Percentiles rank a stretch among this genome's conserved stretches.
Evolutionary conservation across 2,113 vertebrate species (phyloP).

Genomic region (Chaetops frenatus): DNA sequence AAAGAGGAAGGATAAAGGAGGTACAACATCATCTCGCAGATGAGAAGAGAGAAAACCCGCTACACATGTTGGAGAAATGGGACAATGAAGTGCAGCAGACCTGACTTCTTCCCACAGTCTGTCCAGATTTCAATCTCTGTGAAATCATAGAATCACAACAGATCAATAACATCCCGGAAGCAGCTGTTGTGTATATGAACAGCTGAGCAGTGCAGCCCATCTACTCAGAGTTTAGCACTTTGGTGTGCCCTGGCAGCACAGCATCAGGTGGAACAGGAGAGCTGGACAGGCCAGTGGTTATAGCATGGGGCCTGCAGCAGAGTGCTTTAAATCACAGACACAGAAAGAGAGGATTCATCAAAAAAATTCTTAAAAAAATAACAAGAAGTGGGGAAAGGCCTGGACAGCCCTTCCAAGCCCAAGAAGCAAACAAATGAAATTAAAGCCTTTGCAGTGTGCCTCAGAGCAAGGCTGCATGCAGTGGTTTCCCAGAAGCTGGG

Average conservation of each 20-base stretch:
- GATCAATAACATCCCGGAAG: not conserved
- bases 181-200: not conserved
- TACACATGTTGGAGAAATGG: accelerated
- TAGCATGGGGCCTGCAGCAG: not conserved
- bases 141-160: not conserved
- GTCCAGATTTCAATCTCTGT: not conserved
- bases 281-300: not conserved
- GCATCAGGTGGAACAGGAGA: not conserved
- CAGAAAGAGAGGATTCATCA: not conserved
- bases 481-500: not conserved
- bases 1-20: not conserved
- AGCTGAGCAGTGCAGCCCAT: not conserved
- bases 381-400: not conserved
- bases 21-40: not conserved
- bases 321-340: not conserved
- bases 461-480: not conserved
- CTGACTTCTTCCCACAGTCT: not conserved
- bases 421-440: not conserved
- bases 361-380: not conserved
- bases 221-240: not conserved
- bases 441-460: not conserved
- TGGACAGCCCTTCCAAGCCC: not conserved
- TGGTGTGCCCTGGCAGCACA: not conserved
- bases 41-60: not conserved
- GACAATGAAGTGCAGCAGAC: not conserved